Conservation (phyloP, 2,888 invertebrate species). For the Candidula unifasciata region DNA sequence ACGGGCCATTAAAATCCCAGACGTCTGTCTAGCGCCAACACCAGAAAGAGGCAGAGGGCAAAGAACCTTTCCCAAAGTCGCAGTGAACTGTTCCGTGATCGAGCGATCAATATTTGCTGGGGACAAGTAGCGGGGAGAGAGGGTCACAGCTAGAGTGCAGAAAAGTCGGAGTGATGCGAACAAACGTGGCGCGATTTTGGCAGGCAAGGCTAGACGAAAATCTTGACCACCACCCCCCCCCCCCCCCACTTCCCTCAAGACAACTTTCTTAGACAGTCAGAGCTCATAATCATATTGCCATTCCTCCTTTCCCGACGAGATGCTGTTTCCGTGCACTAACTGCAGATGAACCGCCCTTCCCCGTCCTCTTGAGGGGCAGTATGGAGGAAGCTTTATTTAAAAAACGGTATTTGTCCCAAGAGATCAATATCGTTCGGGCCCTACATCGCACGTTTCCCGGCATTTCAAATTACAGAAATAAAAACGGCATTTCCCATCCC, state of each 20-base stretch:
- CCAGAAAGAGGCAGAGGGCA: background rate
- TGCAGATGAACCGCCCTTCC: too few species aligned
- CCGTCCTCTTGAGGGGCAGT: too few species aligned
- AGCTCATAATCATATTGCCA: too few species aligned
- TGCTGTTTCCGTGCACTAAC: too few species aligned
- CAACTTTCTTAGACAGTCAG: too few species aligned
- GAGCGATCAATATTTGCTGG: conserved; percentile 17
- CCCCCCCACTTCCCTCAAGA: too few species aligned
- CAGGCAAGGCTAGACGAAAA: background rate
- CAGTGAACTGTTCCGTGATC: background rate
- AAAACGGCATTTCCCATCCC: too few species aligned
- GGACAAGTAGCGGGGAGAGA: background rate
- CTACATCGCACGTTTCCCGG: background rate
- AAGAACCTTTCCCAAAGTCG: background rate
- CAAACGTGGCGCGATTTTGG: background rate
- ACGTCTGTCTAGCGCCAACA: background rate
- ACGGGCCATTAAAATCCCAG: too few species aligned
- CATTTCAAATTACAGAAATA: too few species aligned
- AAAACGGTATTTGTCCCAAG: background rate
- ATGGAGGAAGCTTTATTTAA: too few species aligned
- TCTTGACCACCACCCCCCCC: too few species aligned
- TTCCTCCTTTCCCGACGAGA: too few species aligned
- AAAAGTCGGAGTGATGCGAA: background rate
- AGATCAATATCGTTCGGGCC: background rate
- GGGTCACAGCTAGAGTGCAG: background rate